Base-by-base conservation (phyloP, 2,888 invertebrate genomes). In the Frankliniella fusca region DNA sequence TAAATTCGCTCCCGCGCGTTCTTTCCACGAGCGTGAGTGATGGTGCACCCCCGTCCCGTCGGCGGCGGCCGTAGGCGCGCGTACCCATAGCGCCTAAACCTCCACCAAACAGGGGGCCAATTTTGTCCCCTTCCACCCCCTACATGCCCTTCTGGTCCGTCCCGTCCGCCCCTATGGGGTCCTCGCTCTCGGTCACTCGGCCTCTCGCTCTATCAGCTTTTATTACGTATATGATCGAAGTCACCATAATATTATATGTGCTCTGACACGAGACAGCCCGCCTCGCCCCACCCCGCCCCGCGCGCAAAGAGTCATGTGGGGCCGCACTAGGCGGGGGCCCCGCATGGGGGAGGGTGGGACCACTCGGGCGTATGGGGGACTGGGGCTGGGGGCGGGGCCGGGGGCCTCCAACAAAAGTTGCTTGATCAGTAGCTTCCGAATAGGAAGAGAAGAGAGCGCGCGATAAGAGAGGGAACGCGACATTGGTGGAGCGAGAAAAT, bases 171-270 rank as follows among this genome's bases (percentile, higher is more conserved):
- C 0, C 61, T 38, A 38, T 38, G 38, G 38, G 38, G 38, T 10
- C 61, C 61, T 54, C 70, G n/a, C 10, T 27, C 27, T 76, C 70
- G 38, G 38, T 38, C 38, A 38, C 38, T 38, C 5, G 38, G 38
- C 38, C 70, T 76, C 70, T 27, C 70, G 70, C 70, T 76, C 70
- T 76, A 76, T 76, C 70, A 76, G 70, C 70, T 76, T 76, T 76
- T 76, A 76, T 76, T 76, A n/a, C n/a, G n/a, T n/a, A 76, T 27
- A 76, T 76, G 70, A 76, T 76, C 70, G 70, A 76, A 76, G 70
- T 76, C 70, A 76, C 70, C 70, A 76, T 76, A 76, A 76, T 76
- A 76, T 27, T 76, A 76, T 76, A 76, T 61, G 61, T 61, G 70
- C 23, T 27, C 70, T 76, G 61, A 61, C 61, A 61, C 3, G 61